Evolutionary conservation across 2,113 vertebrate species (phyloP), one percentile per base, ranked within the genome.

Genomic region (Cariama cristata): DNA sequence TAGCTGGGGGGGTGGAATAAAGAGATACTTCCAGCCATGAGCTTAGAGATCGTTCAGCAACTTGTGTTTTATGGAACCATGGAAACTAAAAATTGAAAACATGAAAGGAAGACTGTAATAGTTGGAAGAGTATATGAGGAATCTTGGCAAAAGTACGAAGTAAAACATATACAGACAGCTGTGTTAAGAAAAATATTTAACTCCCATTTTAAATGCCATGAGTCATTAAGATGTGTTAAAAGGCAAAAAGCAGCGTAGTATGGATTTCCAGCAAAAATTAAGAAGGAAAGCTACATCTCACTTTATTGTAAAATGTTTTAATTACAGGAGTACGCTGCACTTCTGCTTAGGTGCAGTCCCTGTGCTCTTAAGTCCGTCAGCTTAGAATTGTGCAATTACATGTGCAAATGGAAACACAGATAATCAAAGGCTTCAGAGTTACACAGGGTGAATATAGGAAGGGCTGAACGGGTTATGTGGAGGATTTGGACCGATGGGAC

Each of bases 181-280:
- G 83, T 92, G 71, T 88, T 88, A 92, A 90, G 88, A 49, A 77
- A 90, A 97, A 81, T 59, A 58, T 47, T 91, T 85, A 86, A 81
- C 52, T 91, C 64, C 4, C 4, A 8, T 93, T 96, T 81, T 84
- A 75, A 74, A 71, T 81, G 66, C 19, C 9, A 7, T 26, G 62
- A 87, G 56, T 91, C 47, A 72, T 82, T 89, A 66, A 32, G 45
- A 80, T 69, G 32, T 67, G 52, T 62, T 79, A 62, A 91, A 88
- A 94, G 63, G 69, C 66, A 84, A 90, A 94, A 79, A 72, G 10
- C 27, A 58, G 49, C 30, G 14, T 4, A 50, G 33, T 42, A 22
- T 21, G 13, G n/a, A 56, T 82, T 93, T 64, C 33, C 44, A 79
- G 76, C 8, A 85, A 86, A 88, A 73, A 67, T 12, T 7, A n/a